phyloP scores from a whole-genome alignment of 30 jellyfish, hydroid and myxozoan species.

The Mastigias papua region DNA sequence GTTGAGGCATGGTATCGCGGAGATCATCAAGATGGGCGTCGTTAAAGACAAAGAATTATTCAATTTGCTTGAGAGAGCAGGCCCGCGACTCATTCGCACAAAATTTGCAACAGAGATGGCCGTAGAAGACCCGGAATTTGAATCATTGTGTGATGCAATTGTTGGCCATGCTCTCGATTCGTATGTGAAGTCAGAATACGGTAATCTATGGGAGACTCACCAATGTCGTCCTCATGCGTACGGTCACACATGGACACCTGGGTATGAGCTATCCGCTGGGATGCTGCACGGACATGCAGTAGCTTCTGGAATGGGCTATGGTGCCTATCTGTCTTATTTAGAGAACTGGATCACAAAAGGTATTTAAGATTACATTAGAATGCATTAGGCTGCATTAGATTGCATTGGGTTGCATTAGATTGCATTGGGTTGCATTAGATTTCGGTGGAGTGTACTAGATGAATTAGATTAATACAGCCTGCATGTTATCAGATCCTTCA shows the following conservation, averaged over 20 bases:
- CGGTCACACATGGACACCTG: conserved; percentile 82
- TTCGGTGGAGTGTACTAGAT: no score
- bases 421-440: neutral
- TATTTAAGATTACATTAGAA: neutral
- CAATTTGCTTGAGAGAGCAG: conserved; percentile 59
- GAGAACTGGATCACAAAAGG: conserved; percentile 67
- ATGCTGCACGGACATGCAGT: conserved; percentile 79
- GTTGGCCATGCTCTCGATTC: conserved; percentile 68
- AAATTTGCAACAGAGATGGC: conserved; percentile 60
- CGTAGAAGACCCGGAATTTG: conserved; percentile 47
- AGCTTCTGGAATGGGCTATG: conserved; percentile 72
- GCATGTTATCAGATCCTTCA: no score
- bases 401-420: neutral
- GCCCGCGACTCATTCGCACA: conserved; percentile 67
- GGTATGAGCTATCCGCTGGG: conserved; percentile 71
- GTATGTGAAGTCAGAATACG: conserved; percentile 65
- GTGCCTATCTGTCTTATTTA: conserved; percentile 50
- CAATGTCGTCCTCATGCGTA: conserved; percentile 78
- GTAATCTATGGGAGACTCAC: conserved; percentile 73
- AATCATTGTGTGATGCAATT: conserved; percentile 54
- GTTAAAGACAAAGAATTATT: conserved; percentile 50
- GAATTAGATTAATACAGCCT: no score
- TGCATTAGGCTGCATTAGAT: neutral
- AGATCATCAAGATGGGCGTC: conserved; percentile 71
- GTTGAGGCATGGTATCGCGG: conserved; percentile 77